A percentile compares a stretch with the other conserved stretches of the same genome.
Evolutionary conservation across 2,888 invertebrate genomes (phyloP).

Genomic region (Epistrophe grossulariae): DNA sequence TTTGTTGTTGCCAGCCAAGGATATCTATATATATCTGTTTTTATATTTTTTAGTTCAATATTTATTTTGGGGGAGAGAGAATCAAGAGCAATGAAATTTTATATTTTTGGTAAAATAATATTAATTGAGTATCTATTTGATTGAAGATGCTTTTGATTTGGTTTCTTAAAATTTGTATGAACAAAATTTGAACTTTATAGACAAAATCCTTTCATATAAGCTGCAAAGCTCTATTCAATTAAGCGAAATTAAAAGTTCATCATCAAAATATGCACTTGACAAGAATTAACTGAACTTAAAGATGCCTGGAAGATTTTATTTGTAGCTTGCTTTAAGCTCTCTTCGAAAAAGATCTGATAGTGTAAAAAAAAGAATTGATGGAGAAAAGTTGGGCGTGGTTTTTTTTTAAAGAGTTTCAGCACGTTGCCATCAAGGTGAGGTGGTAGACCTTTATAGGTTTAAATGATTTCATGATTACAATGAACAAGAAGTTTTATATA

Average conservation of each 20-base stretch:
- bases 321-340: no score
- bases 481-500: not conserved
- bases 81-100: constrained; percentile 56
- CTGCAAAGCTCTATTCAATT: not conserved
- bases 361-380: not conserved
- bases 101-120: constrained; percentile 23
- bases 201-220: no score
- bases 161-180: no score
- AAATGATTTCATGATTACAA: not conserved
- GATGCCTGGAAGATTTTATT: not conserved
- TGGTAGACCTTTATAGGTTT: not conserved
- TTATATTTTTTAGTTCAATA: constrained; percentile 9
- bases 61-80: constrained; percentile 8
- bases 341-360: no score
- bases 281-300: not conserved
- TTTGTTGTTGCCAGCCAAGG: constrained; percentile 64
- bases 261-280: not conserved
- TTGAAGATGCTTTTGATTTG: not conserved
- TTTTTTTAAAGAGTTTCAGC: not conserved
- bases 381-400: constrained; percentile 27
- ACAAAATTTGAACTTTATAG: no score
- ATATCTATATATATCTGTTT: constrained; percentile 30
- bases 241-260: not conserved
- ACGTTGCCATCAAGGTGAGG: not conserved
- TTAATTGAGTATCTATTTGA: constrained; percentile 9